Conservation (phyloP, 2,888 invertebrate genomes). For the Tachina lurida region DNA sequence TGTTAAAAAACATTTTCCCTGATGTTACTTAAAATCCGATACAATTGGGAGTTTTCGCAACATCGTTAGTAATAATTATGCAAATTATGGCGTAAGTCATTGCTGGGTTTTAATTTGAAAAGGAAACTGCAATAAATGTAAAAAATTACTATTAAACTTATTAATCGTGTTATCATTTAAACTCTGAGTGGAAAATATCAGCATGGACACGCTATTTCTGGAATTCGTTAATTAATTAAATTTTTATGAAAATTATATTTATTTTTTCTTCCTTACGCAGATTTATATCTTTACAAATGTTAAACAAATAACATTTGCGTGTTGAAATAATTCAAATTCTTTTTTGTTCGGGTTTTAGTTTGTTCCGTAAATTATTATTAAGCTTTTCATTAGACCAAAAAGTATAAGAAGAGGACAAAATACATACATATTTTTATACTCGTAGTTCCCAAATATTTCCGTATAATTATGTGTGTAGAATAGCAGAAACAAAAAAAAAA, state of each 20-base stretch:
- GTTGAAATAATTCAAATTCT: slow-evolving; percentile 37
- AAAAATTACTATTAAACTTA: no score
- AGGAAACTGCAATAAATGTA: no score
- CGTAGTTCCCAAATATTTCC: background rate
- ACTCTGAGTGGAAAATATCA: background rate
- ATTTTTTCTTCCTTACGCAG: slow-evolving; percentile 37
- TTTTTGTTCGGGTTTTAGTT: background rate
- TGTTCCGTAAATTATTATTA: slow-evolving; percentile 25
- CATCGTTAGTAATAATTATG: no score
- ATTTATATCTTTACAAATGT: slow-evolving; percentile 47
- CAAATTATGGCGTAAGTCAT: no score
- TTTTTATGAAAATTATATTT: background rate
- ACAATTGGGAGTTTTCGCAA: no score
- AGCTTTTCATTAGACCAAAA: slow-evolving; percentile 27
- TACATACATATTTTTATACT: background rate
- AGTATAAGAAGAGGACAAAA: slow-evolving; percentile 21
- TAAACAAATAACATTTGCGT: slow-evolving; percentile 60
- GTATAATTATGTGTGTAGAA: background rate
- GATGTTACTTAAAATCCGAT: no score
- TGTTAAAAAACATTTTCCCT: no score
- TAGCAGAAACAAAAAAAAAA: background rate
- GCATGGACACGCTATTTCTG: background rate
- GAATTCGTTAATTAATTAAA: slow-evolving; percentile 29
- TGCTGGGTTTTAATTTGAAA: no score
- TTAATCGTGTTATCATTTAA: background rate